phyloP scores from a whole-genome alignment of 2,113 vertebrate species.

The Tyto alba region DNA sequence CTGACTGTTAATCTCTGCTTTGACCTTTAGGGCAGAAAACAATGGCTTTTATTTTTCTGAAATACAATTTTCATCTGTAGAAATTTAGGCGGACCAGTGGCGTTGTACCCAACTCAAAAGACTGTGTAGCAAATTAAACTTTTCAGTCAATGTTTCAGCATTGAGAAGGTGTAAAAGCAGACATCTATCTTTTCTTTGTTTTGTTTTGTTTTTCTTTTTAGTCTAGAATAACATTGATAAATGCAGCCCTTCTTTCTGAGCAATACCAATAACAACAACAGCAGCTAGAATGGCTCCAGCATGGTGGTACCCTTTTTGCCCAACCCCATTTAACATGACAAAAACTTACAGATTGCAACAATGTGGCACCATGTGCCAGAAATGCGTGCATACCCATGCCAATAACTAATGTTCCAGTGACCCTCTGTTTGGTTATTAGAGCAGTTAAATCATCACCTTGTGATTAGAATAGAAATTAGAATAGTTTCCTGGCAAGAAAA shows the following conservation, averaged over 20 bases:
- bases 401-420: background rate
- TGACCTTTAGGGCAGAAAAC: background rate
- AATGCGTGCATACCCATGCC: background rate
- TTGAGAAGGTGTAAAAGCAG: background rate
- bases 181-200: accelerated
- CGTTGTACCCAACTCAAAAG: background rate
- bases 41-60: background rate
- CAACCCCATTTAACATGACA: background rate
- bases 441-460: background rate
- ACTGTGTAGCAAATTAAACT: accelerated
- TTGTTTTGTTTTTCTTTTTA: no score
- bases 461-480: background rate
- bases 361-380: background rate
- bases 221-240: background rate
- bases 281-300: background rate
- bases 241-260: background rate
- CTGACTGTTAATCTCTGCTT: background rate
- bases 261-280: background rate
- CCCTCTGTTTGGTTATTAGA: background rate
- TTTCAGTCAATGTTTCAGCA: background rate
- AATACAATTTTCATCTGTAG: background rate
- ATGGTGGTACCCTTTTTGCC: background rate
- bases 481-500: background rate
- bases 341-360: background rate
- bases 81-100: background rate